Base-by-base conservation (phyloP, 2,113 vertebrate species). In the Clarias magur region DNA sequence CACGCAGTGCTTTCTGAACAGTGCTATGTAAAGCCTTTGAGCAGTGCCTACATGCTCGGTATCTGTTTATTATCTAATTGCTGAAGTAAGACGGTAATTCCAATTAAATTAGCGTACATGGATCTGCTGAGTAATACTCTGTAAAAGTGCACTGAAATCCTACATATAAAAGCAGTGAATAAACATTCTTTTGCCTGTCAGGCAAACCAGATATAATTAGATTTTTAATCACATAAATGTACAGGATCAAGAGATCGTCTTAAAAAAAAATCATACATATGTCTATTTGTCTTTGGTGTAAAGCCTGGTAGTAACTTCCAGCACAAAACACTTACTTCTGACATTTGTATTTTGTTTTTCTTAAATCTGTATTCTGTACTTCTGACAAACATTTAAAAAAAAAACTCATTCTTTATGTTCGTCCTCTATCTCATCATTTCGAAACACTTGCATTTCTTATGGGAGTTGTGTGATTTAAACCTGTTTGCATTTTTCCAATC, bases 261-360 rank as follows among this genome's bases (percentile, higher is more conserved):
- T 73, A 21, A 21, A 76, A 68, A 68, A 34, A 70, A 12, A 13
- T 25, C 4, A 23, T 80, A 87, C 11, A 60, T 63, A 92, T 85
- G 85, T 90, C 68, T 82, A 87, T 88, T 92, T 93, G 91, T 89
- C 91, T 94, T 94, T 89, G 88, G 84, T 92, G 76, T 86, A 87
- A 89, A 91, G 80, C 91, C 80, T 54, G 87, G 87, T 68, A 42
- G 65, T 30, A 65, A 85, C 91, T 91, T 91, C 89, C 90, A 92
- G 88, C 88, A 92, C 82, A 91, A 87, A 81, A 62, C 93, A 80
- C 72, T 92, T 91, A 86, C 59, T 90, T 91, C 89, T 75, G 80
- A 73, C 89, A 91, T 89, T 88, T 91, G 91, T 92, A 91, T 91
- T 88, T 93, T 93, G 92, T 88, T 87, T 88, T 73, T 78, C n/a